Evolutionary conservation across 2,797 vertebrate genomes (phyloP).

Genomic region (Menidia menidia): DNA sequence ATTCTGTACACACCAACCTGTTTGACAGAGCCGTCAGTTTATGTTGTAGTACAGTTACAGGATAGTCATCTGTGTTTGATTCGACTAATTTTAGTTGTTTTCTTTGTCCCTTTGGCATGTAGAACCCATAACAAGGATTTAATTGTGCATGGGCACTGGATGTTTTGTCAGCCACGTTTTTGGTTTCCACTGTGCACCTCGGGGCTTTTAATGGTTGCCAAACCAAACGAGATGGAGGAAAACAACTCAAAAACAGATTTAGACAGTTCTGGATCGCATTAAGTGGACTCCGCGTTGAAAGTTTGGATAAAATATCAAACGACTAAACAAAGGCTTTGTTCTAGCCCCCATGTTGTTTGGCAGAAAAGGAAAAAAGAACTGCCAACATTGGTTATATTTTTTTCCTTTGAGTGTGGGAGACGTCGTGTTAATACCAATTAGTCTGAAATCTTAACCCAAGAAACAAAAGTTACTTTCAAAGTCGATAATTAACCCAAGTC

Average conservation of each 20-base stretch:
- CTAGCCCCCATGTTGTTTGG: conserved; percentile 27
- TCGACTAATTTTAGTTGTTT: background rate
- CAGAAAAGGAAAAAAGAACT: conserved; percentile 16
- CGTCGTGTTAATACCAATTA: conserved; percentile 18
- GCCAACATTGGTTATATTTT: conserved; percentile 5
- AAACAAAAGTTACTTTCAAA: conserved; percentile 4
- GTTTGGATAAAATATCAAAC: conserved; percentile 24
- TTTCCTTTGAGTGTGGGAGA: conserved; percentile 16
- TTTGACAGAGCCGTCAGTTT: conserved; percentile 5
- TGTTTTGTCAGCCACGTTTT: conserved; percentile 1
- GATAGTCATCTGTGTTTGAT: background rate
- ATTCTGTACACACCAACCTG: background rate
- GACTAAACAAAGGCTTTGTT: conserved; percentile 42
- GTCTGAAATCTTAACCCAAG: background rate
- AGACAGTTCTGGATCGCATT: conserved; percentile 33
- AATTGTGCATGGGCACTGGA: conserved; percentile 4
- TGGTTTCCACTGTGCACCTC: background rate
- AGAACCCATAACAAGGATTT: background rate
- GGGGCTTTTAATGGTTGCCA: conserved; percentile 27
- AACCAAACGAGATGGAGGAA: conserved; percentile 21
- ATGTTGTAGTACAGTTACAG: background rate
- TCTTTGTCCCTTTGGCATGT: background rate
- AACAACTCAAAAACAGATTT: conserved; percentile 13
- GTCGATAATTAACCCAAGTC: conserved; percentile 2
- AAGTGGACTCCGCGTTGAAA: conserved; percentile 5